Percentiles rank a stretch among this genome's conserved stretches.
Evolutionary conservation across 1,140 invertebrate species (phyloP).

Genomic region (Lepidostoma basale): DNA sequence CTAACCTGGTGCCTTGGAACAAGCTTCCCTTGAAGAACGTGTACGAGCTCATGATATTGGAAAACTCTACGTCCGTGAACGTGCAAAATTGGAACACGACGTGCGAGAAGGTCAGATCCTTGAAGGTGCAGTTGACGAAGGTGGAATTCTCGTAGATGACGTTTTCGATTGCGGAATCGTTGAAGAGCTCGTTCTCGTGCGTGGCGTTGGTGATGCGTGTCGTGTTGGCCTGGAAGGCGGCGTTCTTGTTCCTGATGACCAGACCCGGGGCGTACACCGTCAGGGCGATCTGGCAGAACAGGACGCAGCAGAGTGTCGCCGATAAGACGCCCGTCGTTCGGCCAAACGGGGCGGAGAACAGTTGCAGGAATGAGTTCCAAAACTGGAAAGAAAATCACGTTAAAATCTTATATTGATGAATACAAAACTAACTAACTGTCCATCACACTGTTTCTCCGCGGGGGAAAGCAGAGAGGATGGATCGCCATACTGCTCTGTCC

Average conservation of each 20-base stretch:
- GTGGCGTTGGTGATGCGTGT: conserved; percentile 41
- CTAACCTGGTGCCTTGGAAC: conserved; percentile 58
- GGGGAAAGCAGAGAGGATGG: too few relatives aligned
- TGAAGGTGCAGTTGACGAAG: conserved; percentile 55
- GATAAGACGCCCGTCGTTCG: conserved; percentile 55
- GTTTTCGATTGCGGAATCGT: conserved; percentile 55
- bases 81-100: conserved; percentile 58
- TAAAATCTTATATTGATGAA: too few relatives aligned
- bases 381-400: conserved; percentile 56
- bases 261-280: conserved; percentile 53
- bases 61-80: conserved; percentile 55
- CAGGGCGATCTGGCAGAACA: conserved; percentile 53
- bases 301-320: conserved; percentile 50
- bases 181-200: conserved; percentile 49
- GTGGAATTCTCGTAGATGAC: conserved; percentile 52
- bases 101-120: conserved; percentile 58
- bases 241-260: conserved; percentile 50
- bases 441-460: too few relatives aligned
- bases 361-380: conserved; percentile 64
- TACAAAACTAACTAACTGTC: too few relatives aligned
- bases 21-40: conserved; percentile 53
- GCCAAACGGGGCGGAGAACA: conserved; percentile 61
- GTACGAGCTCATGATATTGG: conserved; percentile 57
- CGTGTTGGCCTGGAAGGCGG: conserved; percentile 49
- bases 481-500: too few relatives aligned